These are phyloP conservation scores for Calameuta idolon DNA, from an alignment of 2,888 invertebrate genomes.

Conservation along the genomic window DNA sequence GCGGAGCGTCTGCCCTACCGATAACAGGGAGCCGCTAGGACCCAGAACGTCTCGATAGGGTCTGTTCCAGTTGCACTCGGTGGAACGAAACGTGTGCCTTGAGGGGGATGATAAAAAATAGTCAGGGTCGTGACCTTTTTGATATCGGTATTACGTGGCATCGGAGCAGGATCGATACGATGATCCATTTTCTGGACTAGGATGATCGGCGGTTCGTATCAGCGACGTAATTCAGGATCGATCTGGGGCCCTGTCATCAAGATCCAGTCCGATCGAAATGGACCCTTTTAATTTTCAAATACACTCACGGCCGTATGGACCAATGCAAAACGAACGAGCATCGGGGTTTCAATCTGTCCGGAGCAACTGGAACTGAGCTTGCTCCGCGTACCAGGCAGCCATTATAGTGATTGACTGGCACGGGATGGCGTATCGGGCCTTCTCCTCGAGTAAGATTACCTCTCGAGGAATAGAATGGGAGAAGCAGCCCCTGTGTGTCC, in stretches of 20 bases:
- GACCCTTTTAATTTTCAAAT: not conserved
- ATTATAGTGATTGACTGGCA: conserved; percentile 28
- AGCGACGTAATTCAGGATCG: not conserved
- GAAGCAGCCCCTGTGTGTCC: not conserved
- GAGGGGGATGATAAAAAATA: not conserved
- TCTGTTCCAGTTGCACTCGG: not conserved
- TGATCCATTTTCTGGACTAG: not conserved
- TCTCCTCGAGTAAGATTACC: conserved; percentile 25
- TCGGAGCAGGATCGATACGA: not conserved
- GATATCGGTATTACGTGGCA: not conserved
- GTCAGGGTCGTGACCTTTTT: not conserved
- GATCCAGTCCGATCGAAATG: not conserved
- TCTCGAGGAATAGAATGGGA: conserved; percentile 12
- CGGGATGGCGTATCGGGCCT: conserved; percentile 18
- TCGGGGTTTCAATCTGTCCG: conserved; percentile 14
- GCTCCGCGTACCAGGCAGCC: conserved; percentile 19
- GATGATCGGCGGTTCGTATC: not conserved
- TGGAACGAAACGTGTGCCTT: not conserved
- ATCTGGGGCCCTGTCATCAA: not conserved
- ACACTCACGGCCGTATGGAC: not conserved
- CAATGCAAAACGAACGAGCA: not conserved
- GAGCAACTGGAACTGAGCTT: conserved; percentile 20
- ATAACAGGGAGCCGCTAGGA: not conserved
- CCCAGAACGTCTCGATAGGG: not conserved
- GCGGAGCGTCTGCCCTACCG: not conserved